A percentile compares a stretch with the other conserved stretches of the same genome.
These are phyloP conservation scores for Asbolus verrucosus DNA, from an alignment of 1,140 invertebrate genomes.

Conservation along the genomic window DNA sequence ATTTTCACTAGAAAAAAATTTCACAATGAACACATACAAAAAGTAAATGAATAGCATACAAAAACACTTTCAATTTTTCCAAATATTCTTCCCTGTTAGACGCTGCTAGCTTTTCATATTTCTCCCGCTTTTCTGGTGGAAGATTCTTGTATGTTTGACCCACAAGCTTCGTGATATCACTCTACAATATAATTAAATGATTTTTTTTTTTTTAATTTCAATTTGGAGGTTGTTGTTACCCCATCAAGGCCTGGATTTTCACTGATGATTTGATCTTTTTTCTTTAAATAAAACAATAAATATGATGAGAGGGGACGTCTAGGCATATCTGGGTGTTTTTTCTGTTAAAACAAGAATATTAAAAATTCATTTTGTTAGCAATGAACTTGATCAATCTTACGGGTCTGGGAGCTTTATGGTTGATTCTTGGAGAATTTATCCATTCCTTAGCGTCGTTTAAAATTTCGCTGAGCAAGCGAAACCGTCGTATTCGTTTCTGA, in stretches of 20 bases:
- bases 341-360: slow-evolving; percentile 33
- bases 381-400: background rate
- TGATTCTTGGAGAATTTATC: slow-evolving; percentile 66
- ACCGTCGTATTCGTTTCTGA: slow-evolving; percentile 64
- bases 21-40: slow-evolving; percentile 17
- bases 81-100: slow-evolving; percentile 63
- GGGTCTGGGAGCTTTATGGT: slow-evolving; percentile 50
- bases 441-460: slow-evolving; percentile 67
- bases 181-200: slow-evolving; percentile 54
- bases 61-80: slow-evolving; percentile 63
- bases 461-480: slow-evolving; percentile 66
- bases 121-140: slow-evolving; percentile 65
- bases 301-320: slow-evolving; percentile 67
- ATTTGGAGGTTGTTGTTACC: slow-evolving; percentile 49
- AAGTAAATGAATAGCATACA: slow-evolving; percentile 60
- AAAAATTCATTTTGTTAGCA: background rate
- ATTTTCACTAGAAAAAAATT: slow-evolving; percentile 47
- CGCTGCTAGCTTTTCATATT: slow-evolving; percentile 63
- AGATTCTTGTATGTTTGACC: slow-evolving; percentile 66
- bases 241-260: slow-evolving; percentile 66
- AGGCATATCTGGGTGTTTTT: slow-evolving; percentile 68
- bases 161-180: slow-evolving; percentile 66
- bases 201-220: background rate
- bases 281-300: slow-evolving; percentile 67
- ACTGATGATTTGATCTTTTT: slow-evolving; percentile 64